phyloP scores from a whole-genome alignment of 2,797 vertebrate genomes.

The Enteromius fasciolatus region DNA sequence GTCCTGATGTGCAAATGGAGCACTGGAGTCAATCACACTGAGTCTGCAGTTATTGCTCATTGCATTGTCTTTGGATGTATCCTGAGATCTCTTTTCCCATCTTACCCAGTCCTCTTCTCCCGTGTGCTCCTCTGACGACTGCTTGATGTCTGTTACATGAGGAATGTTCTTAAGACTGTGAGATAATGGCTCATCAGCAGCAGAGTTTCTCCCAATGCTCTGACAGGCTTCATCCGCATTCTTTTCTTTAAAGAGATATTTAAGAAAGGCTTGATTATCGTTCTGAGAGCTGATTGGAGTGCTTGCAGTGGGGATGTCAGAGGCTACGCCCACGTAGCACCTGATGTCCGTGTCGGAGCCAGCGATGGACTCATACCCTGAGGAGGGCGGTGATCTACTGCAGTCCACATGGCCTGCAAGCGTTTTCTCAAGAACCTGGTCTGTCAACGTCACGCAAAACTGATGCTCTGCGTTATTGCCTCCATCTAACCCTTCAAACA shows the following conservation, averaged over 20 bases:
- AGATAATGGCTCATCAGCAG: conserved; percentile 58
- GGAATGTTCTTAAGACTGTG: conserved; percentile 55
- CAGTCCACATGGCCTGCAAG: conserved; percentile 47
- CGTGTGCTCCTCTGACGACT: conserved; percentile 51
- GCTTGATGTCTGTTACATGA: conserved; percentile 58
- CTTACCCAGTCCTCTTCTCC: conserved; percentile 39
- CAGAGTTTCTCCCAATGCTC: not conserved
- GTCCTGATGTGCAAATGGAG: conserved; percentile 15
- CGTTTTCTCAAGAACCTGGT: conserved; percentile 43
- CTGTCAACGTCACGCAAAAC: conserved; percentile 22
- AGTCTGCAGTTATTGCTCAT: conserved; percentile 55
- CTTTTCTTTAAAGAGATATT: conserved; percentile 37
- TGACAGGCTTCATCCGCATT: conserved; percentile 54
- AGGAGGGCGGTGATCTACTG: conserved; percentile 60
- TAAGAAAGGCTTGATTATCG: conserved; percentile 23
- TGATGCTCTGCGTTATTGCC: conserved; percentile 29
- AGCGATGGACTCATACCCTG: conserved; percentile 65
- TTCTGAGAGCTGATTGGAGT: conserved; percentile 35
- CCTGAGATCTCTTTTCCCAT: conserved; percentile 72
- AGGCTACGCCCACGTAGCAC: conserved; percentile 46
- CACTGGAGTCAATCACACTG: conserved; percentile 17
- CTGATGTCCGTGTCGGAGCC: conserved; percentile 66
- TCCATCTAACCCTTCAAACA: conserved; percentile 20
- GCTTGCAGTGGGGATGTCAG: conserved; percentile 35
- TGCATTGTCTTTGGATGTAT: conserved; percentile 67